phyloP scores from a whole-genome alignment of 2,797 vertebrate genomes.

The Scolopax rusticola region DNA sequence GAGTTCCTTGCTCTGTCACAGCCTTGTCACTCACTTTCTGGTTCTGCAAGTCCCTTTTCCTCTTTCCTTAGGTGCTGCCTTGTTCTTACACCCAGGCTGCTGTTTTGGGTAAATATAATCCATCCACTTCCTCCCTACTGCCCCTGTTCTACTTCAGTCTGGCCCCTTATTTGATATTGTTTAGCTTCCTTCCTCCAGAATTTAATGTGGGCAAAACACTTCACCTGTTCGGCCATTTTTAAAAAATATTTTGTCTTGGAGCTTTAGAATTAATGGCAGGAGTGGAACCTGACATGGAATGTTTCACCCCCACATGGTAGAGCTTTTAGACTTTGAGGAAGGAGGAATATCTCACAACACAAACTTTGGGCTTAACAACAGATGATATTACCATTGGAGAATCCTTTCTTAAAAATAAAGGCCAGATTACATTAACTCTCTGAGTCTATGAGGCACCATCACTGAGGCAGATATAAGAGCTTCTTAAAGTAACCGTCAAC shows the following conservation, averaged over 20 bases:
- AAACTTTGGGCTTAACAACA: background rate
- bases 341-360: background rate
- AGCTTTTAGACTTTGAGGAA: background rate
- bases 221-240: background rate
- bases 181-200: slow-evolving; percentile 41
- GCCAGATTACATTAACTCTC: background rate
- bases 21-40: background rate
- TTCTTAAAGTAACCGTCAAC: background rate
- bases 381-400: background rate
- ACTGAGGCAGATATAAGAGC: background rate
- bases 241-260: background rate
- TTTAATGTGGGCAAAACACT: background rate
- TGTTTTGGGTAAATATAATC: background rate
- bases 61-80: background rate
- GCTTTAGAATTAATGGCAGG: background rate
- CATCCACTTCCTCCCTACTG: background rate
- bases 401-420: background rate
- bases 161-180: background rate
- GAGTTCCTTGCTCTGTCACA: background rate
- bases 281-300: background rate
- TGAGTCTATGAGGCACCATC: background rate
- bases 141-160: background rate
- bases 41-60: background rate
- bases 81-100: background rate
- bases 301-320: background rate